Evolutionary conservation across 2,113 vertebrate species (phyloP), one percentile per base, ranked within the genome.

Genomic region (Rhabdornis inornatus): DNA sequence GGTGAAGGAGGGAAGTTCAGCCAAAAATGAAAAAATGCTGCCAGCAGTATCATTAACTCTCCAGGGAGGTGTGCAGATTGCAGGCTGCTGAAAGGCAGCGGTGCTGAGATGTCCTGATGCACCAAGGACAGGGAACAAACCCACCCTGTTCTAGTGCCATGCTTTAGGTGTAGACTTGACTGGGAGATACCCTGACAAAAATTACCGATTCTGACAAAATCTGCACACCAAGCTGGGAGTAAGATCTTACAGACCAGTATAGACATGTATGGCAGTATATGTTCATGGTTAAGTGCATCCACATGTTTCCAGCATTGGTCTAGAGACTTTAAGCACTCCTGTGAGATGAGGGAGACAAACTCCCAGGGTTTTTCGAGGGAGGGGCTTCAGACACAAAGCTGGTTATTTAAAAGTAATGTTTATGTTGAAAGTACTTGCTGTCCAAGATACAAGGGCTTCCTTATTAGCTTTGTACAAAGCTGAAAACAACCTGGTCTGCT

Each of bases 261-360:
- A 63, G 45, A 24, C 10, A 37, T 7, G 3, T 0, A 3, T 2
- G 11, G n/a, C 66, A 45, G 10, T 13, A 1, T 5, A 31, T 1
- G 15, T 1, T 13, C 0, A 0, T 8, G 40, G 14, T 28, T 49
- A 74, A 65, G 28, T 4, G 19, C 28, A 50, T 18, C 53, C 49
- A 50, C 40, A 3, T 0, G 0, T 20, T 56, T 56, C 47, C 17
- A 52, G 40, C 40, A n/a, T 2, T 15, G 13, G 13, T 27, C 40
- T 30, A 64, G 27, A 2, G 10, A 88, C 37, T 47, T n/a, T 18
- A 42, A 55, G 5, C 49, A 30, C 11, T 22, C 30, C 70, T 60
- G 18, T 30, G 40, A 35, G 27, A 55, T 44, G 33, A 0, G 1
- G 33, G 25, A 87, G 52, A 70, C 21, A 28, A 89, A 44, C 16